Evolutionary conservation across 2,113 vertebrate species (phyloP), one percentile per base, ranked within the genome.

Genomic region (Myxocyprinus asiaticus): DNA sequence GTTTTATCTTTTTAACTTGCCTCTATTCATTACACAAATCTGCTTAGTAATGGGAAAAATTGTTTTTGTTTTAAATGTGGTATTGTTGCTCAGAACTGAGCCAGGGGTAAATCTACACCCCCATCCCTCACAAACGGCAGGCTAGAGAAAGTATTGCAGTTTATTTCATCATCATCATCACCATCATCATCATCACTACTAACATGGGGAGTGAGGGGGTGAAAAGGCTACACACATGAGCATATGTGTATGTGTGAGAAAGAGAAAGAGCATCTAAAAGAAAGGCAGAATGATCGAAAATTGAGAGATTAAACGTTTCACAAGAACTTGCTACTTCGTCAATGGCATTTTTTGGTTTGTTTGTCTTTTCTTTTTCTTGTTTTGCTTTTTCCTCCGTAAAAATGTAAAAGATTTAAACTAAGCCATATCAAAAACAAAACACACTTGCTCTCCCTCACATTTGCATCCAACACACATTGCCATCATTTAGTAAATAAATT

Each of bases 151-250:
- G 88, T 85, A 86, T 92, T 93, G 91, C 92, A 91, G 88, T 88
- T 88, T 92, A 90, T 94, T 93, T 93, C 93, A 92, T 93, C 92
- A 93, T 86, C 91, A 88, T 92, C 91, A 91, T 91, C 83, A 86
- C 22, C 22, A 86, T 66, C 91, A 91, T 91, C 83, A 86, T 80
- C 82, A 84, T 79, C 90, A 89, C 87, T 87, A 89, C 90, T 90
- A 91, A 91, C 90, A 90, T 92, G 90, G 86, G 87, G 88, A 90
- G 90, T 88, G 90, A 91, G 91, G 81, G 91, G 90, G 91, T 92
- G 91, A 92, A 93, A 91, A 90, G 91, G 90, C 91, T 90, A 89
- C 87, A 86, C 86, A 79, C 86, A 85, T 75, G 50, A 65, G 68
- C 75, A 58, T 58, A n/a, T 33, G 22, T 33, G 22, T 33, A 33